These are phyloP conservation scores for Odocoileus virginianus DNA, from an alignment of 2,113 vertebrate genomes.

Conservation along the genomic window DNA sequence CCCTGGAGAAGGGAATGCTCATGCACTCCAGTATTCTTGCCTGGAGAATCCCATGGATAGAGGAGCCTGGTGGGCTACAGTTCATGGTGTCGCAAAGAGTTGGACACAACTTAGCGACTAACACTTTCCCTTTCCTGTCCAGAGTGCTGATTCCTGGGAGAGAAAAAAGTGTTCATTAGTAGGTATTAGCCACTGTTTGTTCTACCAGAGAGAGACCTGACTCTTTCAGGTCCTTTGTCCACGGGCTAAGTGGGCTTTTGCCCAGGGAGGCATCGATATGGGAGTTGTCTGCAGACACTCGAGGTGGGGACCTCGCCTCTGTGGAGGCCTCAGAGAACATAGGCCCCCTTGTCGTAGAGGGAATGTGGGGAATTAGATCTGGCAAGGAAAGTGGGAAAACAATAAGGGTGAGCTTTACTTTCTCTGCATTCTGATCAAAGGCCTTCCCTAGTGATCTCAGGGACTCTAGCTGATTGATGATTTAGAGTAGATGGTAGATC, in stretches of 20 bases:
- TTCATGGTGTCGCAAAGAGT: background rate
- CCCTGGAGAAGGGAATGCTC: background rate
- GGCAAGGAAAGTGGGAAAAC: background rate
- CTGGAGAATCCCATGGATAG: background rate
- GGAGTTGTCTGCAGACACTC: background rate
- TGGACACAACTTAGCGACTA: background rate
- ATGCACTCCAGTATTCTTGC: background rate
- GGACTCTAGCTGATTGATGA: background rate
- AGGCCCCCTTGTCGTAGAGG: background rate
- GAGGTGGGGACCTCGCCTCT: background rate
- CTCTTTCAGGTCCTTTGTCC: background rate
- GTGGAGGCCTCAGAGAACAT: background rate
- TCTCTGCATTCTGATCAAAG: background rate
- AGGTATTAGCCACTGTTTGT: background rate
- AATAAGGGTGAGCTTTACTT: background rate
- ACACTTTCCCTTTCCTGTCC: background rate
- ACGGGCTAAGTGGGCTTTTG: background rate
- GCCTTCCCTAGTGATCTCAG: background rate
- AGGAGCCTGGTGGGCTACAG: background rate
- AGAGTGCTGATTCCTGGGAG: background rate
- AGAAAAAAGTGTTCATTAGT: background rate
- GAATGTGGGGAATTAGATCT: background rate
- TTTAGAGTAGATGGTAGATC: background rate
- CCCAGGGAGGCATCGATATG: background rate
- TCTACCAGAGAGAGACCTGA: background rate